Base-by-base conservation (phyloP, 1,140 invertebrate genomes). In the Zelostemma sp. region DNA sequence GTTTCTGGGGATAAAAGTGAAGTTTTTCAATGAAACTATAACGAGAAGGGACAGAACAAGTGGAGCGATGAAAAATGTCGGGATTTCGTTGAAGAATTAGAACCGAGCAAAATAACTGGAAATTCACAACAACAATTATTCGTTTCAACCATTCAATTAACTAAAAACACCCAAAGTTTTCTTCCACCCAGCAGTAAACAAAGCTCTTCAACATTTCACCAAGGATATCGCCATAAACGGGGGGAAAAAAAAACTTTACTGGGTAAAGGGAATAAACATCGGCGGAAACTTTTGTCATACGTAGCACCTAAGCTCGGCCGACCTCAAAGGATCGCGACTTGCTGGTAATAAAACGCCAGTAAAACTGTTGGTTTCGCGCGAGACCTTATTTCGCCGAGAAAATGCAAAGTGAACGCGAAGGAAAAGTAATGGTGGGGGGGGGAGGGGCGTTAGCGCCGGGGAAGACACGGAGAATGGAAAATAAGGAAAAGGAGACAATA, bases 381-480 rank as follows among this genome's bases (percentile, higher is more conserved):
- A 56, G 51, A 64, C 61, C 62, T 74, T 76, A 72, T 74, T 76
- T 74, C 46, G 57, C 38, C 35, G 28, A 54, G 46, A 73, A 68
- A 73, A 75, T 73, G 65, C 59, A 71, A 72, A 76, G 69, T 62
- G 63, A 74, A 56, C 53, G 68, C 41, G 66, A 63, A 67, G 60
- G 68, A 68, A 75, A 78, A 77, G 75, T 76, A 78, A 75, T 74
- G 72, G 70, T 57, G 38, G 55, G 54, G 63, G 17, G 49, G 31
- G 48, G 41, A 58, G 46, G 66, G 11, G 58, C 50, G 55, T 53
- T 47, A 48, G 53, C 18, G 12, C 53, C 46, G 19, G 21, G 53
- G 40, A 31, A 19, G 15, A 21, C 18, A 49, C 38, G 56, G 0
- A 50, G 35, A 46, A 6, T 18, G 40, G 40, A 19, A 46, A 46